These are phyloP conservation scores for Rhinoptilus africanus DNA, from an alignment of 2,113 vertebrate species.

Conservation along the genomic window DNA sequence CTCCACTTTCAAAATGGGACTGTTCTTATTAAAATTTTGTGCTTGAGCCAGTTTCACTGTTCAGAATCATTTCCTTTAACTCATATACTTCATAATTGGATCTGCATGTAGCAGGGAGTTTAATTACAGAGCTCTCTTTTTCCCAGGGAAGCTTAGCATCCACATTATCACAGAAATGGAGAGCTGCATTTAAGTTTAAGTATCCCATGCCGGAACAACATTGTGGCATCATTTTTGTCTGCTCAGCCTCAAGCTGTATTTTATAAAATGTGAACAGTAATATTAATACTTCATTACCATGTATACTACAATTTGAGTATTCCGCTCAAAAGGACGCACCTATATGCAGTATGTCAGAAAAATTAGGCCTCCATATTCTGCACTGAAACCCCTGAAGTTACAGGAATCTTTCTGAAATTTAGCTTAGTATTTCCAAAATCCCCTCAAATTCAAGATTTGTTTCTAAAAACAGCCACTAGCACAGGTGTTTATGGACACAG, in stretches of 20 bases:
- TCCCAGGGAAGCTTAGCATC: background rate
- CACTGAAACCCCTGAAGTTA: background rate
- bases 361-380: background rate
- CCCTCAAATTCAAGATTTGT: background rate
- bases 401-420: background rate
- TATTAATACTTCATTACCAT: background rate
- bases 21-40: background rate
- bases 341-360: background rate
- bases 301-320: background rate
- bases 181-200: background rate
- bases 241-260: background rate
- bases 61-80: background rate
- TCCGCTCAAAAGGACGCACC: background rate
- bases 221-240: background rate
- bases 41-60: background rate
- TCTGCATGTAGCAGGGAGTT: background rate
- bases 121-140: background rate
- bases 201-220: background rate
- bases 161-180: background rate
- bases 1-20: background rate
- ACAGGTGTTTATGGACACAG: background rate
- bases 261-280: background rate
- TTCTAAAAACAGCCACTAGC: background rate
- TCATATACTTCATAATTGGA: background rate
- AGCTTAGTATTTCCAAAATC: background rate